A percentile compares a stretch with the other conserved stretches of the same genome.
phyloP scores from a whole-genome alignment of 64 coral and sea anemone genomes.

The Montipora efflorescens region DNA sequence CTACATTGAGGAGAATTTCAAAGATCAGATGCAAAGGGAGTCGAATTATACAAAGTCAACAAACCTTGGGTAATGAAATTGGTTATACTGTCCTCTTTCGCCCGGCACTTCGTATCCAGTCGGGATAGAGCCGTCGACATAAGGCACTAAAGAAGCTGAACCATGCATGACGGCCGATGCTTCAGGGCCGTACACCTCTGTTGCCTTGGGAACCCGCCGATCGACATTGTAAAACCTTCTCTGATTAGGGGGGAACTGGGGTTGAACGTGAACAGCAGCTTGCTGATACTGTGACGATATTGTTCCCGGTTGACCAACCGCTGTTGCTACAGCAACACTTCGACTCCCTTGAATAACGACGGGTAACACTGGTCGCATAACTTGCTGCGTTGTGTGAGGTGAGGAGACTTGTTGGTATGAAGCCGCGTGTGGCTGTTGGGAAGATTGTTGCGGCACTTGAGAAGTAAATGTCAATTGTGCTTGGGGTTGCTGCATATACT shows the following conservation, averaged over 20 bases:
- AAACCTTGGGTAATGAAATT: constrained; percentile 84
- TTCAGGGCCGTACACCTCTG: constrained; percentile 78
- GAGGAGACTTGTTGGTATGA: constrained; percentile 65
- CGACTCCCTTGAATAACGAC: constrained; percentile 79
- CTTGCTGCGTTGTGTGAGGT: constrained; percentile 72
- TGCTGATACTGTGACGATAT: constrained; percentile 66
- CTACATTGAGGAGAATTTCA: too few species aligned
- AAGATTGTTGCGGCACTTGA: constrained; percentile 41
- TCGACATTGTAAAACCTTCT: constrained; percentile 79
- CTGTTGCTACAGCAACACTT: constrained; percentile 63
- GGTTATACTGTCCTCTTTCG: constrained; percentile 74
- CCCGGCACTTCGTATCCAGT: constrained; percentile 53
- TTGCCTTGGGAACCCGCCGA: constrained; percentile 68
- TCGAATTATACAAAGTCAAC: background rate
- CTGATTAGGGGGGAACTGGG: constrained; percentile 66
- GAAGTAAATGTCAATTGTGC: constrained; percentile 54
- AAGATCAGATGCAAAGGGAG: background rate
- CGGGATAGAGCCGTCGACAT: constrained; percentile 59
- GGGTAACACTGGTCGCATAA: constrained; percentile 80
- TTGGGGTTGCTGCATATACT: constrained; percentile 64
- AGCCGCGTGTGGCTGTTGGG: constrained; percentile 67
- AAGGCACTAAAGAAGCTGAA: constrained; percentile 45
- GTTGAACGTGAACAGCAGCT: constrained; percentile 66
- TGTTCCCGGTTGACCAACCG: constrained; percentile 62
- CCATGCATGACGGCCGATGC: constrained; percentile 63